Evolutionary conservation across 2,113 vertebrate genomes (phyloP).

Genomic region (Ascaphus truei): DNA sequence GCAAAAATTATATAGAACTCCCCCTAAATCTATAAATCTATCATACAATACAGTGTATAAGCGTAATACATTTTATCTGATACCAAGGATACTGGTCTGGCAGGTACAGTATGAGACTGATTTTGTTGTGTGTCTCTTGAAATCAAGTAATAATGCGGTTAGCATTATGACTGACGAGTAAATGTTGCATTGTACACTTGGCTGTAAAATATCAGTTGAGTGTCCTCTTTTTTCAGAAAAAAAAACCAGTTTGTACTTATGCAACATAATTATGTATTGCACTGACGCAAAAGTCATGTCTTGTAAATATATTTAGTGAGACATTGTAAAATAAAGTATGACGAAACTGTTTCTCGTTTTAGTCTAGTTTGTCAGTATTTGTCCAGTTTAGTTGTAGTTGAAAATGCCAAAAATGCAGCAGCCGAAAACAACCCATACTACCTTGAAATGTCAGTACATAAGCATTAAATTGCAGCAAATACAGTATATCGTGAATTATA

Average conservation of each 20-base stretch:
- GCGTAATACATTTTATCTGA: slow-evolving; percentile 1
- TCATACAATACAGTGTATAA: neutral
- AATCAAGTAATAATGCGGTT: neutral
- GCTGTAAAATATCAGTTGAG: slow-evolving; percentile 72
- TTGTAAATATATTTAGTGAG: slow-evolving; percentile 94
- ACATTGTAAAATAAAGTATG: slow-evolving; percentile 78
- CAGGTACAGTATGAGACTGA: neutral
- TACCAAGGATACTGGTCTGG: neutral
- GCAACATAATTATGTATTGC: slow-evolving; percentile 95
- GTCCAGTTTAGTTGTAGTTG: too few species aligned
- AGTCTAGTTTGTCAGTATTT: slow-evolving; percentile 42
- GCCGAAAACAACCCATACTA: too few species aligned
- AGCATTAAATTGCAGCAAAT: too few species aligned
- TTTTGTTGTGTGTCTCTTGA: neutral
- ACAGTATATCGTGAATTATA: too few species aligned
- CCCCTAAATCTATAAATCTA: neutral
- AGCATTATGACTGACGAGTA: slow-evolving; percentile 42
- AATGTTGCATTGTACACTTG: slow-evolving; percentile 73
- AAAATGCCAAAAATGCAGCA: too few species aligned
- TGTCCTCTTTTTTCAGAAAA: slow-evolving; percentile 76
- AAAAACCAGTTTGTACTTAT: slow-evolving; percentile 88
- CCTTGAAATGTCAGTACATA: too few species aligned
- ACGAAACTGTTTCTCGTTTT: slow-evolving; percentile 52
- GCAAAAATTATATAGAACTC: neutral
- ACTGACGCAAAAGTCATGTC: slow-evolving; percentile 87